These are phyloP conservation scores for Platyrinchus mystaceus DNA, from an alignment of 2,797 vertebrate species.

Conservation along the genomic window DNA sequence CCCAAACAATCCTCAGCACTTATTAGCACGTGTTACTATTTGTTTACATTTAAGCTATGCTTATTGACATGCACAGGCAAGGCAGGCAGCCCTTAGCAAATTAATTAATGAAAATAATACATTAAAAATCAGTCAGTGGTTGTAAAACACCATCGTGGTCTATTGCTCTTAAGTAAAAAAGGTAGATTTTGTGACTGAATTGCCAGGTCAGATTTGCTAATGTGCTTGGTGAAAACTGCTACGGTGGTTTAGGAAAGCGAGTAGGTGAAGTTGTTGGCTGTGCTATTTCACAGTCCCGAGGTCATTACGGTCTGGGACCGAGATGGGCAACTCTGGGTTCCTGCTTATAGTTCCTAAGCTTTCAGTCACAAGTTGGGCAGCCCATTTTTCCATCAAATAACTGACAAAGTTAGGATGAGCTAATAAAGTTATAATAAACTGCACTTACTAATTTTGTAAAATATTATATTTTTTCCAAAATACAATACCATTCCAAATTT, in stretches of 20 bases:
- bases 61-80: neutral
- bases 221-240: neutral
- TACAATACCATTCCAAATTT: neutral
- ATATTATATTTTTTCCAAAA: neutral
- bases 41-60: neutral
- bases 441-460: neutral
- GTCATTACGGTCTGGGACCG: neutral
- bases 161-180: neutral
- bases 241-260: neutral
- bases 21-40: neutral
- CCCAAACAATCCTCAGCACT: neutral
- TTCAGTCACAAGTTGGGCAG: neutral
- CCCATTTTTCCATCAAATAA: neutral
- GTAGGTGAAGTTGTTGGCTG: neutral
- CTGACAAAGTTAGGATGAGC: neutral
- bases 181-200: neutral
- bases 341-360: neutral
- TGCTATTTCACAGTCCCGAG: neutral
- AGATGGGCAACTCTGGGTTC: neutral
- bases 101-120: neutral
- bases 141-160: neutral
- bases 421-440: neutral
- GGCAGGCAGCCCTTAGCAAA: neutral
- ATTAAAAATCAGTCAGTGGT: neutral
- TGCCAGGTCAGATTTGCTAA: neutral